Conservation (phyloP, 2,797 vertebrate species). For the Lepidocolaptes lacrymiger region DNA sequence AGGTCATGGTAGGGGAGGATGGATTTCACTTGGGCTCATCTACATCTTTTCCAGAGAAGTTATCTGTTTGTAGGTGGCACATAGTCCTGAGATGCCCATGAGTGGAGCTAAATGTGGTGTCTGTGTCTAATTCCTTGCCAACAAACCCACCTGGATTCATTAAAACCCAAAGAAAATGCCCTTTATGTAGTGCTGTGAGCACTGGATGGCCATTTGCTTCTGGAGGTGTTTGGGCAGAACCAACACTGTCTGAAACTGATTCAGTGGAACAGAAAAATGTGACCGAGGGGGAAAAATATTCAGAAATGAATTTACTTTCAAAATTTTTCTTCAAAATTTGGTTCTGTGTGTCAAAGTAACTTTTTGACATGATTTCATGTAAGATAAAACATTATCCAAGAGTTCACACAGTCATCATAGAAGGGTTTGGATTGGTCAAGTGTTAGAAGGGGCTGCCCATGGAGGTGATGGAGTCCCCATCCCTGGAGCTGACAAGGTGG, state of each 20-base stretch:
- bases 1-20: neutral
- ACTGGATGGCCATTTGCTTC: accelerated
- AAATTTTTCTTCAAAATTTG: neutral
- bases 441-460: neutral
- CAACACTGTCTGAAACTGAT: accelerated
- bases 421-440: neutral
- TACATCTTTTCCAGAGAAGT: neutral
- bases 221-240: neutral
- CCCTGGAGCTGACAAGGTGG: neutral
- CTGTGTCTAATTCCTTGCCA: neutral
- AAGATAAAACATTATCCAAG: no score
- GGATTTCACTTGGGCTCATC: neutral
- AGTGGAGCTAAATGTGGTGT: neutral
- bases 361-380: accelerated
- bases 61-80: neutral
- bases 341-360: neutral
- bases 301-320: neutral
- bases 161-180: neutral
- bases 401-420: neutral
- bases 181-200: neutral
- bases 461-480: neutral
- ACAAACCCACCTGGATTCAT: neutral
- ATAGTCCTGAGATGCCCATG: accelerated
- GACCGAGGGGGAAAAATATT: neutral
- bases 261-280: neutral